Evolutionary conservation across 2,113 vertebrate genomes (phyloP), one percentile per base, ranked within the genome.

Genomic region (Camelus bactrianus): DNA sequence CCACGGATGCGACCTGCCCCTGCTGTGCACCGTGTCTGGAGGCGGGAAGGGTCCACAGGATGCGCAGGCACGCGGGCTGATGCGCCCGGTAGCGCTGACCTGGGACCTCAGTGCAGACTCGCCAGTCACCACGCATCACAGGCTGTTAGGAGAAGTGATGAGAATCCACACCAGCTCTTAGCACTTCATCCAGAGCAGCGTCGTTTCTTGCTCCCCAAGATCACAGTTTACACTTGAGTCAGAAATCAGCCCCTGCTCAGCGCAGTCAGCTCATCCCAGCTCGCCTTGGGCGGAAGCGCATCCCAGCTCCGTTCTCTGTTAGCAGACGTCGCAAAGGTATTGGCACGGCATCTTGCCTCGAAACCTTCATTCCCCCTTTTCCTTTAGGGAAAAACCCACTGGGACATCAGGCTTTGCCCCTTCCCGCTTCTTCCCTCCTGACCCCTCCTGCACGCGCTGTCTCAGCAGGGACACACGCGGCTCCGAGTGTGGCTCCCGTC

Each of bases 21-120:
- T 2, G 7, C 28, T 0, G 4, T 0, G 1, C 13, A 8, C 28
- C 8, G 0, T 3, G 3, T 15, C 1, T n/a, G 24, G 17, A 14
- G 46, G 16, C 16, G 5, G 14, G n/a, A 52, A 16, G n/a, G 0
- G n/a, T 67, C 24, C 0, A 5, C 38, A 42, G 38, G 38, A 42
- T 42, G 38, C 5, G 38, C 38, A 42, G 38, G 38, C 38, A 5
- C 38, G 38, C 5, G 38, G 38, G 38, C 38, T 42, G 38, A 42
- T 42, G 38, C 5, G 38, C 38, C 38, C 38, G 38, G 38, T 42
- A 5, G 38, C 38, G 38, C 38, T 42, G 38, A 42, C 38, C 38
- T 1, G 4, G 38, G 38, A 42, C 38, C 38, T 42, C 38, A 42
- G 38, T 42, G 38, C 38, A 42, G 38, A 42, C 4, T 42, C 38